These are phyloP conservation scores for Melangyna quadrimaculata DNA, from an alignment of 2,888 invertebrate genomes.

Conservation along the genomic window DNA sequence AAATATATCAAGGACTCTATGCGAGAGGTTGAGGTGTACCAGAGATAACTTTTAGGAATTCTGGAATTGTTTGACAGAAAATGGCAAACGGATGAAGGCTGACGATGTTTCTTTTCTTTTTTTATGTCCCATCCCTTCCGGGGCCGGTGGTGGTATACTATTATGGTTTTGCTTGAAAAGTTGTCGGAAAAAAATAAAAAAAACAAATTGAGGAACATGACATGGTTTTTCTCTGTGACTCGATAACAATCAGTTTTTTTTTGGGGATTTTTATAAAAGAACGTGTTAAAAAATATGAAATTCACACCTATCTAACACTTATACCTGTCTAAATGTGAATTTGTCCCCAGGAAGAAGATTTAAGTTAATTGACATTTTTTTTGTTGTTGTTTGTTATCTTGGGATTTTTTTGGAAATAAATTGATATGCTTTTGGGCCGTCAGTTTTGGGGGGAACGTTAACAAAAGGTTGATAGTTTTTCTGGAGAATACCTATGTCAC, in stretches of 20 bases:
- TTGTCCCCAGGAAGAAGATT: slow-evolving; percentile 40
- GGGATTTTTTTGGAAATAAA: slow-evolving; percentile 5
- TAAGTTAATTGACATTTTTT: slow-evolving; percentile 51
- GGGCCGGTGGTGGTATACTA: slow-evolving; percentile 14
- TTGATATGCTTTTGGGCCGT: background rate
- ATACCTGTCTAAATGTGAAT: slow-evolving; percentile 21
- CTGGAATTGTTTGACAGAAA: slow-evolving; percentile 65
- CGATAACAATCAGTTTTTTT: background rate
- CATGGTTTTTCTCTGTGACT: background rate
- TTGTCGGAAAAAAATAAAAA: background rate
- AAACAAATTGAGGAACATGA: slow-evolving; percentile 19
- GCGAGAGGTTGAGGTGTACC: no score
- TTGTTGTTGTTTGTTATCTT: slow-evolving; percentile 3
- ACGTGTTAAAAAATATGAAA: slow-evolving; percentile 24
- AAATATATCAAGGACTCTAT: no score
- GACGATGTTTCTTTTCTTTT: background rate
- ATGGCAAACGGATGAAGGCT: slow-evolving; percentile 44
- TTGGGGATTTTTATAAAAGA: background rate
- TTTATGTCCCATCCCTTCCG: slow-evolving; percentile 32
- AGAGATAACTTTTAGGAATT: slow-evolving; percentile 62
- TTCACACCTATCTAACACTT: slow-evolving; percentile 30
- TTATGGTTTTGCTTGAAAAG: slow-evolving; percentile 10
- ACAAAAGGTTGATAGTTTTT: background rate
- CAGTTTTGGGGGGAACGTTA: background rate
- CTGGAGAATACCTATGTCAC: background rate